These are phyloP conservation scores for Eutolmus rufibarbis DNA, from an alignment of 2,888 invertebrate genomes.

Conservation along the genomic window DNA sequence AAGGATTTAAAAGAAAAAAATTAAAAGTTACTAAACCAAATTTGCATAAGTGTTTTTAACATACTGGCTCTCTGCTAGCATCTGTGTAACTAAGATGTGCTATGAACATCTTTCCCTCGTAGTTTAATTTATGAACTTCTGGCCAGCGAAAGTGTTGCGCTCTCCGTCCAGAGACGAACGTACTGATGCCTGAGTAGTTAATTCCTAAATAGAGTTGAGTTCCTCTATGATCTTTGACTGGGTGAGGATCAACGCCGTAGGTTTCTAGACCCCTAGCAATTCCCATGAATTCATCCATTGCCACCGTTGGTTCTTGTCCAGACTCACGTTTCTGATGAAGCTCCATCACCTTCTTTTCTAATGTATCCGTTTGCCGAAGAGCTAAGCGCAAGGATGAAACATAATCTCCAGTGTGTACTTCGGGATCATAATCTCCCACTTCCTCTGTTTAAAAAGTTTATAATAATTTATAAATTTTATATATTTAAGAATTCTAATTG, in stretches of 20 bases:
- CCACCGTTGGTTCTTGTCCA: constrained; percentile 84
- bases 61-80: constrained; percentile 68
- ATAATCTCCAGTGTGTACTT: constrained; percentile 87
- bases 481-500: no score
- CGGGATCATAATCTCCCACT: constrained; percentile 91
- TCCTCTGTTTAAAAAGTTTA: constrained; percentile 72
- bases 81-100: constrained; percentile 92
- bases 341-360: constrained; percentile 93
- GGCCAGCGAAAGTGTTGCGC: constrained; percentile 96
- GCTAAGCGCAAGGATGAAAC: constrained; percentile 90
- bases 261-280: constrained; percentile 92
- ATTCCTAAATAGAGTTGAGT: constrained; percentile 92
- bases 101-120: constrained; percentile 97
- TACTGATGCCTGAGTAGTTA: constrained; percentile 93
- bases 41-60: constrained; percentile 36
- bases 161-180: constrained; percentile 91
- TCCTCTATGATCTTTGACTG: constrained; percentile 95
- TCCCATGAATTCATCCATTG: constrained; percentile 89
- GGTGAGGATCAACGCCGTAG: constrained; percentile 97
- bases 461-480: neutral
- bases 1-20: constrained; percentile 23
- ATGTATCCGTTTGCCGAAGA: constrained; percentile 87
- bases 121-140: constrained; percentile 95
- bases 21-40: neutral
- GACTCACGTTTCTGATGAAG: constrained; percentile 87